Base-by-base conservation (phyloP, 2,113 vertebrate species). In the Eublepharis macularius region DNA sequence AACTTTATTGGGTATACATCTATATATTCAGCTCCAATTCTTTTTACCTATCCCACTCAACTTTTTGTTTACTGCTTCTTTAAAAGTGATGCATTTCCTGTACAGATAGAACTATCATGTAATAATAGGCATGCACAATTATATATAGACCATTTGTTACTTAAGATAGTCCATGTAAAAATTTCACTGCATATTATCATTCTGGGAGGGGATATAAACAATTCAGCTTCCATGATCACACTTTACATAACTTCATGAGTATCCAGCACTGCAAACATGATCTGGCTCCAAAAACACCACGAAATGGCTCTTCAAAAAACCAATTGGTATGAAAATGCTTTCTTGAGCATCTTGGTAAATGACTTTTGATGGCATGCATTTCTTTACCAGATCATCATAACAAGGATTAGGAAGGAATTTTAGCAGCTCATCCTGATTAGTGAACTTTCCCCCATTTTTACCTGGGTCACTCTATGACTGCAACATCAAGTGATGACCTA, bases 31-130 rank as follows among this genome's bases (percentile, higher is more conserved):
- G 72, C 26, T 47, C 1, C 2, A 65, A 68, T 49, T 54, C 88
- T 83, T 26, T 29, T 87, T 81, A 21, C 66, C 87, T 86, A 85
- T 24, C 86, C 65, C 16, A 43, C 13, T 76, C 34, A 14, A 57
- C 21, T 17, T 26, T 41, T 2, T 45, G 78, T 3, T 63, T 36
- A 4, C 34, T 72, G 32, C 43, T 39, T 26, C 65, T 60, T 69
- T 10, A 26, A 57, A 60, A 29, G 29, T 77, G 76, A 75, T 75
- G 39, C 9, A 74, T 74, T 63, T n/a, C 1, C 45, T 36, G 12
- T 69, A 69, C 49, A 21, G n/a, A 68, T 81, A 26, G 10, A 32
- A 24, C 45, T 60, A 45, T 39, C 41, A 14, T 32, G 54, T 29
- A 63, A 17, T 51, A 24, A 74, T 63, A 60, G n/a, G 10, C 51